phyloP scores from a whole-genome alignment of 2,888 invertebrate genomes.

The Ochlodes sylvanus region DNA sequence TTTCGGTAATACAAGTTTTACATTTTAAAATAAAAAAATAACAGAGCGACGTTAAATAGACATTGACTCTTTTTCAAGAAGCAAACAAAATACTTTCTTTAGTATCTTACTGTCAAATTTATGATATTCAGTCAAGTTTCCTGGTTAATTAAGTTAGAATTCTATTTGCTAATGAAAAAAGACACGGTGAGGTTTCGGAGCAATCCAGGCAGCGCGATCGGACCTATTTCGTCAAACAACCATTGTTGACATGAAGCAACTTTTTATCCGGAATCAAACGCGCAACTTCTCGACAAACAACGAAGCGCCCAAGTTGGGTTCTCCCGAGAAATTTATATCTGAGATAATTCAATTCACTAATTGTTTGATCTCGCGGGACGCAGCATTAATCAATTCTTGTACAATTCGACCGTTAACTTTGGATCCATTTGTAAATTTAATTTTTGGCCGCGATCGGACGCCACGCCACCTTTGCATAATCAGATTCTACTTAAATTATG shows the following conservation, averaged over 20 bases:
- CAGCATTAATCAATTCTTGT: constrained; percentile 78
- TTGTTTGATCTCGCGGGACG: constrained; percentile 67
- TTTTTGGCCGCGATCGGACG: constrained; percentile 57
- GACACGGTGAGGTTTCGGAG: constrained; percentile 17
- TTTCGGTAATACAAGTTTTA: too few species aligned
- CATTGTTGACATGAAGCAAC: constrained; percentile 31
- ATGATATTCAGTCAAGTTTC: background rate
- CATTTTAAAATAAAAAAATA: too few species aligned
- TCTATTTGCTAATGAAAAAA: constrained; percentile 27
- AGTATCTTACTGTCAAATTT: too few species aligned
- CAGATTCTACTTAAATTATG: constrained; percentile 73
- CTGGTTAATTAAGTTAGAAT: background rate
- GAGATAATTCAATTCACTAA: constrained; percentile 73
- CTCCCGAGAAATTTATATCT: constrained; percentile 50
- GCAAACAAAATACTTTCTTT: too few species aligned
- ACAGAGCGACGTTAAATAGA: too few species aligned
- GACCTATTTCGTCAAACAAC: constrained; percentile 19
- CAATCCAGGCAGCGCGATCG: constrained; percentile 11
- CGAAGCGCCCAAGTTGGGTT: constrained; percentile 41
- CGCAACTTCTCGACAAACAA: constrained; percentile 45
- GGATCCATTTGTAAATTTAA: constrained; percentile 76
- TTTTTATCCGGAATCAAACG: constrained; percentile 42
- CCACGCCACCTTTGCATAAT: constrained; percentile 63
- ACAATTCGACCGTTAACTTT: constrained; percentile 71
- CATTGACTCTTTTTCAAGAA: too few species aligned